Base-by-base conservation (phyloP, 2,888 invertebrate species). In the Melanophora roralis region DNA sequence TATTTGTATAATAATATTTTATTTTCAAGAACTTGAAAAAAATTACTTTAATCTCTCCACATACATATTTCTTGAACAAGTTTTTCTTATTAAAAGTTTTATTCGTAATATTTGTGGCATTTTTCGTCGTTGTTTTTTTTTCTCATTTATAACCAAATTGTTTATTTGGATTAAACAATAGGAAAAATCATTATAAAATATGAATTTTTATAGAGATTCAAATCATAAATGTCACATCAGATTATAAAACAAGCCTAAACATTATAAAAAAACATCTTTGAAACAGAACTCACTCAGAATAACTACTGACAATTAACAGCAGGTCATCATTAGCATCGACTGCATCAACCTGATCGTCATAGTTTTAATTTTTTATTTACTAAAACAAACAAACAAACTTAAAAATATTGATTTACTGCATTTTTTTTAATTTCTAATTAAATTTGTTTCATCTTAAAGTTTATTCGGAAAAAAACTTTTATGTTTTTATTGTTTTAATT, bases 241-340 rank as follows among this genome's bases (percentile, higher is more conserved):
- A 21, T 27, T 5, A 27, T 27, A 6, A 27, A 27, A 27, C 27
- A 27, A 27, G 6, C 27, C 9, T 4, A 16, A 7, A 8, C 16
- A 12, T 47, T 69, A 59, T 36, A 36, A 36, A 36, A 9, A 45
- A 23, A 23, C 12, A 49, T 21, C 8, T 43, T 60, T 27, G n/a
- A 32, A 40, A 40, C n/a, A 11, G 19, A 49, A 59, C n/a, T 23
- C 4, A n/a, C n/a, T 19, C 14, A 60, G 27, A 40, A 72, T 45
- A 53, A 65, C 38, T 40, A 79, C 60, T 79, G 74, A 79, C 79
- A 79, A 79, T 79, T 79, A 74, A 75, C 79, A 79, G 79, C 79
- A 79, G 64, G 79, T 45, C 53, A 60, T 60, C 67, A 60, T 14
- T 45, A 43, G 14, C 12, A 43, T 23, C n/a, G 38, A 16, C 27